Evolutionary conservation across 2,113 vertebrate genomes (phyloP), one percentile per base, ranked within the genome.

Genomic region (Cettia cetti): DNA sequence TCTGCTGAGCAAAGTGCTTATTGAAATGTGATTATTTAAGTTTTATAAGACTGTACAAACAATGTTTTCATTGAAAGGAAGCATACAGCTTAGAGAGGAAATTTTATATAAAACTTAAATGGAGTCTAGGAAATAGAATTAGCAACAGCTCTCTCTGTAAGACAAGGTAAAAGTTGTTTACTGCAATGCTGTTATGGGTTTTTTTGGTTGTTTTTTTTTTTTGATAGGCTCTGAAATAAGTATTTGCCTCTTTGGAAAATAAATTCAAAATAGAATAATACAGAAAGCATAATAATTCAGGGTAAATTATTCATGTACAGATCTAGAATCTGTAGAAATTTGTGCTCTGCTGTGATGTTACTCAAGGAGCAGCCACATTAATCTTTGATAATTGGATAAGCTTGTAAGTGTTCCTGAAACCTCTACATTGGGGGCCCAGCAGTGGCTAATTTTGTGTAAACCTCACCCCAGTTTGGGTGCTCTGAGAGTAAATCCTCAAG

Each of bases 1-100:
- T 74, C 47, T 92, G 71, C 71, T 90, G 60, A 95, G 44, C 45
- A 80, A 91, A 95, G 54, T 78, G n/a, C 33, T 75, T 95, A 80
- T 39, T 90, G 59, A 57, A 71, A 80, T 8, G 28, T 6, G 53
- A 45, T 60, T 52, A 93, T 93, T 86, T 19, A 59, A 54, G 12
- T 30, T 89, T 89, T 80, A 49, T 76, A 77, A 82, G 72, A 44
- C 47, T 35, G 16, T 31, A n/a, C 7, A 59, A 49, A 86, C 11
- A 81, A 79, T 53, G 17, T 17, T 69, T 84, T 89, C 57, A 60
- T 82, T 78, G 53, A 82, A 63, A 87, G 2, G 11, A 69, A 84
- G 22, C 9, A 37, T 22, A n/a, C 7, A 49, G 8, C 40, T 50
- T 18, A 39, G 39, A 20, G 50, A 82, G 15, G 64, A 35, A 68